Base-by-base conservation (phyloP, 2,113 vertebrate species). In the Pelusios castaneus region DNA sequence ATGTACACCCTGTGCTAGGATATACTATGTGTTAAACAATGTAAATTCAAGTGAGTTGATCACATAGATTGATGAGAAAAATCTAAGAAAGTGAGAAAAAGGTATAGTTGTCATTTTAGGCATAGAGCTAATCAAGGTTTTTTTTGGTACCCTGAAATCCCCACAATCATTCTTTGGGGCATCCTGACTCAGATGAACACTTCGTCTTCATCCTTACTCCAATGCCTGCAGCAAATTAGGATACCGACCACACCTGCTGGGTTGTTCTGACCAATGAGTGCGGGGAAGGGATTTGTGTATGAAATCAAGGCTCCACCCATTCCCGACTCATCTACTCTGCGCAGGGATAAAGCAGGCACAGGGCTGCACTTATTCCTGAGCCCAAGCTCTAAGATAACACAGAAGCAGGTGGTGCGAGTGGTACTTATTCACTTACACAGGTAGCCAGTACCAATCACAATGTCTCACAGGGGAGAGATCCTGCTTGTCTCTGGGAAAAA, bases 341-440 rank as follows among this genome's bases (percentile, higher is more conserved):
- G 70, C 81, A 56, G 88, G 38, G 84, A 87, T 88, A 95, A 88
- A 80, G 51, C 91, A 81, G 79, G 78, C 75, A 90, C 56, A 58
- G 85, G 77, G 41, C 84, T 90, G 24, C 56, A 67, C 63, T 94
- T 91, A 38, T 27, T 8, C 41, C 27, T 75, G 70, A 75, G 27
- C 12, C 24, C 11, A 41, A 43, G 11, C 19, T 43, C 10, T 41
- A 41, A 75, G 38, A 43, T 73, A 73, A 73, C 9, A n/a, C 38
- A 38, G 41, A 24, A n/a, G 38, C 88, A 47, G 31, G 56, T 16
- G 9, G 31, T 52, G 87, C 80, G 93, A 80, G 91, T 82, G 84
- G 90, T 85, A 95, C 87, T 86, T 91, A 95, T 93, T 95, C 91
- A 27, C 80, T 95, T 93, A 80, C 58, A 85, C 70, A 87, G 82